Conservation (phyloP, 2,113 vertebrate genomes). For the Periophthalmodon schlosseri region DNA sequence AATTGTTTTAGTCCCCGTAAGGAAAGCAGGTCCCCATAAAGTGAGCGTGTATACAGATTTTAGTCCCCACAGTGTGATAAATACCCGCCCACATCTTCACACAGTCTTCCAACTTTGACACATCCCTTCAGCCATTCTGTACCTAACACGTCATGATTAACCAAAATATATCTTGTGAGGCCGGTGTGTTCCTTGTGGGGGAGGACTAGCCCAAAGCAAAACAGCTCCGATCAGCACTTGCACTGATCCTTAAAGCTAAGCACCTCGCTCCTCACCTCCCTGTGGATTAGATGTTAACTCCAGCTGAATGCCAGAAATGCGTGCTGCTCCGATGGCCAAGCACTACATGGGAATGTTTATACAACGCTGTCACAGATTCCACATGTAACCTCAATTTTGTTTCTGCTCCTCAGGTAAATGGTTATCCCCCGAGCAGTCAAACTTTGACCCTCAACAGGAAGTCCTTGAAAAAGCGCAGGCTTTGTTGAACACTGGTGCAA, state of each 20-base stretch:
- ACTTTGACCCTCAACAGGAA: constrained; percentile 53
- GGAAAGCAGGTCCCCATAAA: too few relatives aligned
- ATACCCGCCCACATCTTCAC: not conserved
- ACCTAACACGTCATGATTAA: constrained; percentile 36
- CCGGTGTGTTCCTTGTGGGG: constrained; percentile 26
- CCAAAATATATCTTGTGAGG: constrained; percentile 38
- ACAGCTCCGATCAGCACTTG: constrained; percentile 55
- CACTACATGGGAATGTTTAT: constrained; percentile 55
- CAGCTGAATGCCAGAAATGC: constrained; percentile 26
- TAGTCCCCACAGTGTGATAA: too few relatives aligned
- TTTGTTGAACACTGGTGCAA: constrained; percentile 23
- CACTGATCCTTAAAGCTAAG: constrained; percentile 43
- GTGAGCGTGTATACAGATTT: too few relatives aligned
- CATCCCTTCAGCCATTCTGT: constrained; percentile 20
- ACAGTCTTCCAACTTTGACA: constrained; percentile 15
- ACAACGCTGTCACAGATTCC: constrained; percentile 20
- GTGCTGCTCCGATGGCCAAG: constrained; percentile 46
- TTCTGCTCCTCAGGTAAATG: constrained; percentile 37
- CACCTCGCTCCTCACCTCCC: constrained; percentile 34
- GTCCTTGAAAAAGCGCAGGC: constrained; percentile 26
- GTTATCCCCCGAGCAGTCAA: constrained; percentile 22
- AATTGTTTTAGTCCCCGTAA: too few relatives aligned
- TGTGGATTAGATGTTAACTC: constrained; percentile 55
- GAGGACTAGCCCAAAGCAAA: constrained; percentile 31
- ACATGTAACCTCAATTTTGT: constrained; percentile 11